Evolutionary conservation across 1,140 invertebrate genomes (phyloP).

Genomic region (Trissolcus basalis): DNA sequence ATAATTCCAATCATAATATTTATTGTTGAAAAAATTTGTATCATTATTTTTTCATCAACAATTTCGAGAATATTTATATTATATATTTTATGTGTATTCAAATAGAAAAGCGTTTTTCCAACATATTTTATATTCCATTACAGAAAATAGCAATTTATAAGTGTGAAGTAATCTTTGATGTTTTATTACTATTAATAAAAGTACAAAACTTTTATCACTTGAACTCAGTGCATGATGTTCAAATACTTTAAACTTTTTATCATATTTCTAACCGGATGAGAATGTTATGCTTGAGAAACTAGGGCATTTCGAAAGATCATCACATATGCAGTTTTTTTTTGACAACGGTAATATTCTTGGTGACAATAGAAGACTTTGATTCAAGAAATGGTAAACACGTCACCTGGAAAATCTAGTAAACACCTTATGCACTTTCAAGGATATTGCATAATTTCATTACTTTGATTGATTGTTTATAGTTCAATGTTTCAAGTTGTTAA

Average conservation of each 20-base stretch:
- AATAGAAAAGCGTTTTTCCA: too few relatives aligned
- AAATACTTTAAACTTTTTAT: not conserved
- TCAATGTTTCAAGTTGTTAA: constrained; percentile 15
- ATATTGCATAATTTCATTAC: constrained; percentile 10
- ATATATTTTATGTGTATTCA: too few relatives aligned
- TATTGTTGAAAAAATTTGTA: too few relatives aligned
- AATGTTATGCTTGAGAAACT: constrained; percentile 19
- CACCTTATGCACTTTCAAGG: constrained; percentile 22
- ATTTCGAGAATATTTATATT: too few relatives aligned
- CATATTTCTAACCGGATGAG: constrained; percentile 5
- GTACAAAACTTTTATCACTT: not conserved
- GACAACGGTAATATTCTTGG: not conserved
- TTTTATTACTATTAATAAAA: too few relatives aligned
- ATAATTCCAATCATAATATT: too few relatives aligned
- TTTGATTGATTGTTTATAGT: constrained; percentile 34
- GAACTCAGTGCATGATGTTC: not conserved
- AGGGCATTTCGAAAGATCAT: constrained; percentile 42
- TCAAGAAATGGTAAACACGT: not conserved
- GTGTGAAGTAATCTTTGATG: too few relatives aligned
- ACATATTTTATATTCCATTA: too few relatives aligned
- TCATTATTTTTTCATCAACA: too few relatives aligned
- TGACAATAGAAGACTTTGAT: not conserved
- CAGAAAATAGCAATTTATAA: too few relatives aligned
- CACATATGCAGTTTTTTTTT: constrained; percentile 18
- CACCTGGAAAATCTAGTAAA: not conserved